Evolutionary conservation across 2,797 vertebrate genomes (phyloP), one percentile per base, ranked within the genome.

Genomic region (Cheirogaleus major): DNA sequence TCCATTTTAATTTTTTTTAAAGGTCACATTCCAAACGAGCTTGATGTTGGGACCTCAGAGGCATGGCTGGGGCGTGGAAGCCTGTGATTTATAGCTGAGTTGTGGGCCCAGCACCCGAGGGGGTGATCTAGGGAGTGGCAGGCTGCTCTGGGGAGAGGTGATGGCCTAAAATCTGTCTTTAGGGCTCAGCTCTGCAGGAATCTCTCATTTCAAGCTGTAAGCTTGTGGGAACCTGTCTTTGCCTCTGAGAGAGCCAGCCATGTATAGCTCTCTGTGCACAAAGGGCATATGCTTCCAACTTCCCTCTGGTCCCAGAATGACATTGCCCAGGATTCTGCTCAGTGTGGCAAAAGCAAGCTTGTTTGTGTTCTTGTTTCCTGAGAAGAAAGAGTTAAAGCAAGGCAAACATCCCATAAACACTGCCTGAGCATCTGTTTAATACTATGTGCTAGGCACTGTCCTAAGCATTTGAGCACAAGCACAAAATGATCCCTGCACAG

Each of bases 1-100:
- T 87, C 25, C 20, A 35, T 83, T 91, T 38, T 30, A 35, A 41
- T 82, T 72, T 65, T 81, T 73, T 52, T 57, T 59, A 95, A 96
- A 96, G 95, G 93, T 96, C 57, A 65, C 32, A 41, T 14, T 72
- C 38, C 92, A 82, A 93, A 67, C 50, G 38, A 96, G 75, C 70
- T 97, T 22, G 11, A 15, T 91, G 65, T 73, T 81, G 84, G 41
- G 81, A 45, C 48, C 80, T 72, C 32, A 90, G 48, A 86, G 63
- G 65, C 67, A 55, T 43, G 13, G 30, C 18, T 1, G 3, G 1
- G 22, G n/a, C 41, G 0, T 55, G 45, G 45, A 70, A 79, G 27
- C 38, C 32, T 57, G 17, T 96, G 86, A 89, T 93, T 32, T 72
- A 20, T 63, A 50, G 65, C 17, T 0, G 3, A 41, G 89, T 93